These are phyloP conservation scores for Aspidiotus rigidus DNA, from an alignment of 2,888 invertebrate genomes.

Conservation along the genomic window DNA sequence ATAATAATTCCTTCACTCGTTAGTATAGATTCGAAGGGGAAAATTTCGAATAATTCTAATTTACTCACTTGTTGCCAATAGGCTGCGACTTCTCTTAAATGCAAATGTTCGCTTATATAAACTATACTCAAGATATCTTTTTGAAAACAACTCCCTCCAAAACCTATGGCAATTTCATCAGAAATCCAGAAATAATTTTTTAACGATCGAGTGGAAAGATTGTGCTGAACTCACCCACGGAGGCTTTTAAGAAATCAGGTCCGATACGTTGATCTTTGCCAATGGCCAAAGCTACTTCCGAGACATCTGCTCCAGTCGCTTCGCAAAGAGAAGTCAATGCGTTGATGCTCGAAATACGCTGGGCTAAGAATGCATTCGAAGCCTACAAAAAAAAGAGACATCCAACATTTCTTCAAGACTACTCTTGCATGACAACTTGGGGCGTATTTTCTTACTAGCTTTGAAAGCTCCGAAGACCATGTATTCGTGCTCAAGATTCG, in stretches of 20 bases:
- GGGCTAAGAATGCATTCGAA: conserved; percentile 96
- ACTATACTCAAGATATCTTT: conserved; percentile 97
- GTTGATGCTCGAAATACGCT: conserved; percentile 96
- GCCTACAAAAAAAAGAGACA: conserved; percentile 50
- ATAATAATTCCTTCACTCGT: neutral
- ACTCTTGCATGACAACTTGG: too few relatives aligned
- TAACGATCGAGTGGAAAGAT: too few relatives aligned
- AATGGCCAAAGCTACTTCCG: conserved; percentile 91
- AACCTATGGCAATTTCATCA: conserved; percentile 49
- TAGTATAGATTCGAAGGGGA: neutral
- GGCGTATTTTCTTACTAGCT: conserved; percentile 54
- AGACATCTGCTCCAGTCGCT: conserved; percentile 94
- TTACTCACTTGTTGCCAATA: conserved; percentile 88
- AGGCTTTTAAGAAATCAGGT: conserved; percentile 91
- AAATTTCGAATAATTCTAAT: neutral
- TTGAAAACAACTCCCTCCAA: conserved; percentile 98
- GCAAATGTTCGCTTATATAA: conserved; percentile 91
- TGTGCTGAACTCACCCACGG: conserved; percentile 44
- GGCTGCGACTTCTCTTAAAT: conserved; percentile 89
- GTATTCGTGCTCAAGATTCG: conserved; percentile 95
- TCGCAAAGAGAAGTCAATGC: conserved; percentile 96
- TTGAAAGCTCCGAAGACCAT: conserved; percentile 97
- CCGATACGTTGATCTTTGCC: conserved; percentile 93
- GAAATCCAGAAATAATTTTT: too few relatives aligned
- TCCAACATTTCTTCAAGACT: too few relatives aligned